These are phyloP conservation scores for Phytoseiulus persimilis DNA, from an alignment of 2,888 invertebrate species.

Conservation along the genomic window DNA sequence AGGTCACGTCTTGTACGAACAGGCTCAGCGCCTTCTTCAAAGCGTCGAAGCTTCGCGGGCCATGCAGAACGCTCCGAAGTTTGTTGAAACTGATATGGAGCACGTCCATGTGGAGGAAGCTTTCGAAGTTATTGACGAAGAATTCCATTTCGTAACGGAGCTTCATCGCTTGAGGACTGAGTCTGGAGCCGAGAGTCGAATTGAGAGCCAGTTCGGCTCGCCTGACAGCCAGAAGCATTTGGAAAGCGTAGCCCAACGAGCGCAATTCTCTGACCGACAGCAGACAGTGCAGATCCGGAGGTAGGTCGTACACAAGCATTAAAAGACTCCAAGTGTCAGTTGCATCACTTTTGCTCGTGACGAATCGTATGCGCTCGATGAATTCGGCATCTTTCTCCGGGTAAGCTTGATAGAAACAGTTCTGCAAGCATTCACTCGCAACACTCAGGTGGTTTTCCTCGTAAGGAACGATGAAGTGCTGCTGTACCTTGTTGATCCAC, in stretches of 20 bases:
- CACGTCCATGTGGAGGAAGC: conserved; percentile 31
- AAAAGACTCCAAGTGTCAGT: conserved; percentile 21
- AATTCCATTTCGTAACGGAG: conserved; percentile 36
- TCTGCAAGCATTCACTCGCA: not conserved
- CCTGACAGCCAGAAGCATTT: conserved; percentile 27
- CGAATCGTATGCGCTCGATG: conserved; percentile 22
- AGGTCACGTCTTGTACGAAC: conserved; percentile 17
- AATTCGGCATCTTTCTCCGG: conserved; percentile 20
- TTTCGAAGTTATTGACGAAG: conserved; percentile 17
- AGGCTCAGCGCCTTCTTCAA: not conserved
- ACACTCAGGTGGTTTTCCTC: conserved; percentile 9
- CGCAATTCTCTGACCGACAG: conserved; percentile 17
- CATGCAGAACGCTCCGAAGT: not conserved
- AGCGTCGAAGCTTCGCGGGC: conserved; percentile 9
- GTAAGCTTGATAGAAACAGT: conserved; percentile 29
- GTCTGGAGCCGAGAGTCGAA: conserved; percentile 17
- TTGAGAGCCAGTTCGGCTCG: conserved; percentile 18
- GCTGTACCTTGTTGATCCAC: conserved; percentile 29
- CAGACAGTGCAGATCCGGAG: conserved; percentile 9
- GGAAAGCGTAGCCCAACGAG: conserved; percentile 27
- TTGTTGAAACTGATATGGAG: conserved; percentile 23
- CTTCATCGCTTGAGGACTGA: conserved; percentile 28
- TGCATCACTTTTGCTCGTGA: conserved; percentile 7
- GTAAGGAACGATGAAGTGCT: conserved; percentile 22
- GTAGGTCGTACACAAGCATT: conserved; percentile 29